These are phyloP conservation scores for Eonycteris spelaea DNA, from an alignment of 2,113 vertebrate species.

Conservation along the genomic window DNA sequence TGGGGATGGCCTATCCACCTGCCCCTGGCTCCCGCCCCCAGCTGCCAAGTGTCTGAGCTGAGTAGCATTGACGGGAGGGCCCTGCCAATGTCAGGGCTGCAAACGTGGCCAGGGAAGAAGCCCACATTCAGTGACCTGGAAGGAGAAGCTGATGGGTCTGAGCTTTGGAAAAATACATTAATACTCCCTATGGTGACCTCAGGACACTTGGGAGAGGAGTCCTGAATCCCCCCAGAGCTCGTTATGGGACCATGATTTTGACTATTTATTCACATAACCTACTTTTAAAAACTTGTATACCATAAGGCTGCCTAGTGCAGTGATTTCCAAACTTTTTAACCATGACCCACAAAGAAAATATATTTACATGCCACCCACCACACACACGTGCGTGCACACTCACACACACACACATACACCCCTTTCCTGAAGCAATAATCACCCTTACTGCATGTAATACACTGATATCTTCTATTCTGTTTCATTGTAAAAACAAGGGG, in stretches of 20 bases:
- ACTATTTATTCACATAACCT: not conserved
- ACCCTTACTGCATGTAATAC: no score
- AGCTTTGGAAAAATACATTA: not conserved
- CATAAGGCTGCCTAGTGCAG: no score
- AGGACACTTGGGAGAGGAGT: not conserved
- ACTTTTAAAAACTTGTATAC: not conserved
- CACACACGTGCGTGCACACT: no score
- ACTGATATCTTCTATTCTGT: not conserved
- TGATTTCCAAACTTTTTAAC: not conserved
- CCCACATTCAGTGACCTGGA: not conserved
- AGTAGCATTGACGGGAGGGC: fast-evolving
- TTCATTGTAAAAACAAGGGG: not conserved
- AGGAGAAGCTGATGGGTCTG: not conserved
- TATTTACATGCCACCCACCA: not conserved
- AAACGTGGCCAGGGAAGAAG: not conserved
- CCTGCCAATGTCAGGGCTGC: not conserved
- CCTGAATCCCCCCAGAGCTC: not conserved
- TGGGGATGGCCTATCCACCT: fast-evolving
- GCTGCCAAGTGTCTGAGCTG: no score
- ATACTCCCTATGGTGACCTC: not conserved
- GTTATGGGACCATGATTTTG: not conserved
- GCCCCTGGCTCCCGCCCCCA: not conserved
- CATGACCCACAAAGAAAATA: not conserved
- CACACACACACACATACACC: no score
- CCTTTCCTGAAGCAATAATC: not conserved